phyloP scores from a whole-genome alignment of 2,888 invertebrate genomes.

The Drosophila atripex region DNA sequence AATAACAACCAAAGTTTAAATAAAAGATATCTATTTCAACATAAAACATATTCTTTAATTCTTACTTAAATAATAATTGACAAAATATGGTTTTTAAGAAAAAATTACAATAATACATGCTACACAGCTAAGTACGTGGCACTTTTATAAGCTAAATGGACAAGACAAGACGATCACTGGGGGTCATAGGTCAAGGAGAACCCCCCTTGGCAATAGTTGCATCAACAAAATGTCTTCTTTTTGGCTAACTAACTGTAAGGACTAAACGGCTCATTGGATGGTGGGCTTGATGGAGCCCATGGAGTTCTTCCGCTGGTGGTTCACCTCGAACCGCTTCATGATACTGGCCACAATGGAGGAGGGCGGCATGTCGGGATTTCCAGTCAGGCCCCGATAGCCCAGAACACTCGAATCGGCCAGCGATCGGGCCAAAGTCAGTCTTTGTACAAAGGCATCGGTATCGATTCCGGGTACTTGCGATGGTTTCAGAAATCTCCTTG shows the following conservation, averaged over 20 bases:
- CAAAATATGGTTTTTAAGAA: constrained; percentile 20
- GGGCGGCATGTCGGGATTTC: constrained; percentile 91
- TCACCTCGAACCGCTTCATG: constrained; percentile 88
- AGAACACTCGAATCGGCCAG: constrained; percentile 90
- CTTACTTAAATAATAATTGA: constrained; percentile 28
- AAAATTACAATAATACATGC: constrained; percentile 50
- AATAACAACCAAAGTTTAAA: not conserved
- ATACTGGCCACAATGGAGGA: constrained; percentile 93
- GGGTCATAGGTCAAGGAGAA: constrained; percentile 21
- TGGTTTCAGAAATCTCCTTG: constrained; percentile 91
- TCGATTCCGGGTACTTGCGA: constrained; percentile 91
- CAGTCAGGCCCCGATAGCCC: constrained; percentile 91
- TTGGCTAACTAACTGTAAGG: constrained; percentile 28
- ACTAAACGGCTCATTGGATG: constrained; percentile 49
- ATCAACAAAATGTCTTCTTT: constrained; percentile 19
- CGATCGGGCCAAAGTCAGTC: constrained; percentile 89
- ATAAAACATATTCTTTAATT: constrained; percentile 40
- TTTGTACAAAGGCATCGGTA: constrained; percentile 89
- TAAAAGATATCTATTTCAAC: not conserved
- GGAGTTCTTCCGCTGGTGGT: constrained; percentile 84
- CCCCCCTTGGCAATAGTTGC: constrained; percentile 24
- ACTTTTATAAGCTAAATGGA: constrained; percentile 71
- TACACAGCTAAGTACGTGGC: constrained; percentile 70
- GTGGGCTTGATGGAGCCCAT: constrained; percentile 81
- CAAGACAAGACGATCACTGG: constrained; percentile 70